These are phyloP conservation scores for Rhinophrynus dorsalis DNA, from an alignment of 2,797 vertebrate genomes.

Conservation along the genomic window DNA sequence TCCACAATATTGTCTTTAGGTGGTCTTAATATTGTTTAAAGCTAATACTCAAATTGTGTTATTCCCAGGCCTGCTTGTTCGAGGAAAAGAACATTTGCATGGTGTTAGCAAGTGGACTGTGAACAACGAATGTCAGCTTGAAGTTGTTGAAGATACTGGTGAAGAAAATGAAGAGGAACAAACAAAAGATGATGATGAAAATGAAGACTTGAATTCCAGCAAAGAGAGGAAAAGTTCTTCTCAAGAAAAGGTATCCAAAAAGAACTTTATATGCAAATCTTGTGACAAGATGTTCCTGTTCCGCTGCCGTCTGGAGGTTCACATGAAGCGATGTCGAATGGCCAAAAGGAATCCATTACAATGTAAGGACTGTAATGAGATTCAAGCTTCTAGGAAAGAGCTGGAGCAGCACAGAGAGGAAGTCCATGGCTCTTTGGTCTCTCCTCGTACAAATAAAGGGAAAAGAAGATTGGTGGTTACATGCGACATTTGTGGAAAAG, in stretches of 20 bases:
- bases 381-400: slow-evolving; percentile 63
- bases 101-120: slow-evolving; percentile 52
- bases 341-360: slow-evolving; percentile 68
- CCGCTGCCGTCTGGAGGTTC: slow-evolving; percentile 79
- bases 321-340: slow-evolving; percentile 73
- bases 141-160: slow-evolving; percentile 44
- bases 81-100: slow-evolving; percentile 26
- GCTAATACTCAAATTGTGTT: too few relatives aligned
- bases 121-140: slow-evolving; percentile 49
- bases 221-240: slow-evolving; percentile 30
- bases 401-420: slow-evolving; percentile 74
- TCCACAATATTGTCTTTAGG: too few relatives aligned
- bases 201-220: neutral
- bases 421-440: slow-evolving; percentile 52
- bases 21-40: too few relatives aligned
- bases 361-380: slow-evolving; percentile 65
- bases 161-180: slow-evolving; percentile 34
- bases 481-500: slow-evolving; percentile 80
- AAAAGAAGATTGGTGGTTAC: slow-evolving; percentile 67
- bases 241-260: slow-evolving; percentile 58
- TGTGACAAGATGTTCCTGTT: slow-evolving; percentile 81
- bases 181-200: slow-evolving; percentile 45
- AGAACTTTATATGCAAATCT: slow-evolving; percentile 74
- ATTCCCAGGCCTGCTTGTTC: slow-evolving; percentile 56
- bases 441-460: slow-evolving; percentile 62